Evolutionary conservation across 2,113 vertebrate species (phyloP).

Genomic region (Nibea albiflora): DNA sequence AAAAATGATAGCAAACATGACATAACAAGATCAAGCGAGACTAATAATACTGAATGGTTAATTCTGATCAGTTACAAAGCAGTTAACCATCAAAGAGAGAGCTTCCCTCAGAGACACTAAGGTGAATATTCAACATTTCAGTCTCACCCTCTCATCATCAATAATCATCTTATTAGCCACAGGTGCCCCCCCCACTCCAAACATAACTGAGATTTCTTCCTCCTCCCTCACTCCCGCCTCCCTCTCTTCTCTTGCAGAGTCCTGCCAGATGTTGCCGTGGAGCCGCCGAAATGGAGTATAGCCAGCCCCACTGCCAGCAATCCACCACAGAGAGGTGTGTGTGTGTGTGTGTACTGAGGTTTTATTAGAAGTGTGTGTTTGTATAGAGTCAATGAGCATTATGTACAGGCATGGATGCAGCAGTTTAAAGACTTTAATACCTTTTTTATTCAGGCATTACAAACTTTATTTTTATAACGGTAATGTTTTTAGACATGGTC

Average conservation of each 20-base stretch:
- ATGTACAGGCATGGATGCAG: background rate
- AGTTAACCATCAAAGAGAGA: slow-evolving; percentile 65
- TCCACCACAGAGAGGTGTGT: slow-evolving; percentile 64
- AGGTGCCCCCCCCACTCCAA: slow-evolving; percentile 56
- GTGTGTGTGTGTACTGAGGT: background rate
- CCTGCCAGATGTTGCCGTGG: slow-evolving; percentile 70
- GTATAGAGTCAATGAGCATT: background rate
- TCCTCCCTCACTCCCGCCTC: slow-evolving; percentile 77
- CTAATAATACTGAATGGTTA: slow-evolving; percentile 14
- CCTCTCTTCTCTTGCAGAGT: slow-evolving; percentile 82
- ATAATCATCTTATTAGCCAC: slow-evolving; percentile 69
- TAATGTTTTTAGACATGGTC: background rate
- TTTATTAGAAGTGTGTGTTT: background rate
- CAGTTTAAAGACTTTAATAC: background rate
- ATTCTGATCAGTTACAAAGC: slow-evolving; percentile 68
- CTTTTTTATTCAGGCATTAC: too few species aligned
- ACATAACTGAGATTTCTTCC: slow-evolving; percentile 78
- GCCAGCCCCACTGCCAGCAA: slow-evolving; percentile 30
- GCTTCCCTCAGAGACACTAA: slow-evolving; percentile 60
- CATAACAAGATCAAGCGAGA: background rate
- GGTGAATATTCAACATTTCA: slow-evolving; percentile 79
- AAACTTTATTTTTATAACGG: background rate
- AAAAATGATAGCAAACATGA: background rate
- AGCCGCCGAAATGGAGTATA: slow-evolving; percentile 65
- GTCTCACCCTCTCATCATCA: slow-evolving; percentile 66